phyloP scores from a whole-genome alignment of 1,140 invertebrate species.

The Panagrolaimus sp. region DNA sequence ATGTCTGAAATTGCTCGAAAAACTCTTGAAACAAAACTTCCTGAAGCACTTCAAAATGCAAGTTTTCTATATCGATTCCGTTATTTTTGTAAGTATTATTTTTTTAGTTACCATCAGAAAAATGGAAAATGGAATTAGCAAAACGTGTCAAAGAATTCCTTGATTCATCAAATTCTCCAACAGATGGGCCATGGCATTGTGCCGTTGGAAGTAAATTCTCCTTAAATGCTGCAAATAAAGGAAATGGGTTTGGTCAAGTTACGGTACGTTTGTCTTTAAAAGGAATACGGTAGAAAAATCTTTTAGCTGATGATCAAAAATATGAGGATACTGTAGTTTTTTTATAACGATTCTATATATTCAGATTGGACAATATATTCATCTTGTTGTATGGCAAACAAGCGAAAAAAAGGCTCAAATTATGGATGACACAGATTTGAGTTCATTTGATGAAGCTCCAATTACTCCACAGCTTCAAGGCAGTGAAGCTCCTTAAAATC shows the following conservation, averaged over 20 bases:
- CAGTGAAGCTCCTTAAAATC: too few species aligned
- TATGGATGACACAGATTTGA: constrained; percentile 10
- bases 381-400: constrained; percentile 13
- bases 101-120: constrained; percentile 9
- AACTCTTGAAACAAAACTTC: constrained; percentile 1
- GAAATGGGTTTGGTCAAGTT: constrained; percentile 11
- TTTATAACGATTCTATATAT: background rate
- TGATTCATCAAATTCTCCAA: background rate
- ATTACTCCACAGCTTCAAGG: too few species aligned
- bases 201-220: background rate
- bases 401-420: background rate
- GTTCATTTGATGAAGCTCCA: background rate
- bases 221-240: constrained; percentile 10
- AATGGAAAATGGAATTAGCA: constrained; percentile 13
- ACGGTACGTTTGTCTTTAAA: background rate
- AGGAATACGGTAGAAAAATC: background rate
- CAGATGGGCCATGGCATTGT: constrained; percentile 10
- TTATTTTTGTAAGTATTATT: background rate
- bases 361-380: background rate
- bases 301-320: too few species aligned
- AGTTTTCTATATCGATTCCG: background rate
- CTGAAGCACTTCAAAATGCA: background rate
- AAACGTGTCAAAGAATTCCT: background rate
- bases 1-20: constrained; percentile 4
- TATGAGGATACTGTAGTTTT: too few species aligned